Evolutionary conservation across 92 coral and sea anemone genomes (phyloP), one percentile per base, ranked within the genome.

Genomic region (Galaxea fascicularis): DNA sequence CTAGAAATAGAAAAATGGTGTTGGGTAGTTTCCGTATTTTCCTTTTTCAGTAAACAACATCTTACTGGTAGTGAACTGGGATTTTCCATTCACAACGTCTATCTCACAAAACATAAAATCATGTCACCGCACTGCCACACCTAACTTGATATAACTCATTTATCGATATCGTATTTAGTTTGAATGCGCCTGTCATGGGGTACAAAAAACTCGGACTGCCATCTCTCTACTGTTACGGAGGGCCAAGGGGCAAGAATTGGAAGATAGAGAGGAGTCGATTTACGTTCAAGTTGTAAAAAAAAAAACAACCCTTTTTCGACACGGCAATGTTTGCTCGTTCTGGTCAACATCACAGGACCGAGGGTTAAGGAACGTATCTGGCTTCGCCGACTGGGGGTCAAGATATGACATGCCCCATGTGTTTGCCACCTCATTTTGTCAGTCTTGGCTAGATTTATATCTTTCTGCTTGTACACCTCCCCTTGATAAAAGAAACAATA

Each of bases 331-430:
- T 35, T 35, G 41, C 6, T 35, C 45, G 77, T 47, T 24, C 58
- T 73, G 77, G 54, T 49, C 45, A 64, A 26, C 66, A 27, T 79
- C 84, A 66, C 30, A 12, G 22, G 21, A 49, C 18, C 84, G 4
- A n/a, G 63, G 72, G 82, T n/a, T 47, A 79, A 29, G 75, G 41
- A 41, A 65, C 26, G 6, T 7, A 3, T 76, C 56, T 76, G 30
- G 29, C 41, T 79, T 35, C 14, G 59, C 20, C 71, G 65, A 79
- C 74, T 20, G 60, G 75, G 74, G 76, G 75, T 65, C 65, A 45
- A 51, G 65, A 27, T 66, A 56, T n/a, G 14, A 2, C 10, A 30
- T n/a, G 29, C 49, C 30, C 52, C 64, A 35, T 67, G 65, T n/a
- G 65, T 64, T 27, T 79, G 18, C 41, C 41, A 44, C 9, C 16